Conservation (phyloP, 2,888 invertebrate species). For the Torymus auratus region DNA sequence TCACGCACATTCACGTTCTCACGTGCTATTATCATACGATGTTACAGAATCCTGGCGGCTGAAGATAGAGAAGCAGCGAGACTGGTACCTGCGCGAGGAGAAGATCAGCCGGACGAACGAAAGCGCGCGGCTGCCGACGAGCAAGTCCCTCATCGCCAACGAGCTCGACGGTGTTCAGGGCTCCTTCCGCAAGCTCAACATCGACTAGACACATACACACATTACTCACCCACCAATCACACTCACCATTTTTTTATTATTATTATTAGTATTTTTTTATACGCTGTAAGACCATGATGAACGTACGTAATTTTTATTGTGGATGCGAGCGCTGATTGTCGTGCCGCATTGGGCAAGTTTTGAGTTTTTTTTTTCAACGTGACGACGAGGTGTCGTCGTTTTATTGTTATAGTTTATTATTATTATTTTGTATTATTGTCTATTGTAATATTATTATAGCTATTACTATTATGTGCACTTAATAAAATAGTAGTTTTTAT, state of each 20-base stretch:
- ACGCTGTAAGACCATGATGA: too few species aligned
- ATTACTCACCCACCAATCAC: too few species aligned
- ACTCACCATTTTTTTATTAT: too few species aligned
- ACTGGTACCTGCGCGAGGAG: slow-evolving; percentile 73
- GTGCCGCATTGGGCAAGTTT: background rate
- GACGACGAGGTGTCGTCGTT: background rate
- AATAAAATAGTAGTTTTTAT: slow-evolving; percentile 19
- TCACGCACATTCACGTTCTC: too few species aligned
- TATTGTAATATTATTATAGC: slow-evolving; percentile 6
- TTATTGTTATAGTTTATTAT: slow-evolving; percentile 1
- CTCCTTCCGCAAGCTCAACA: slow-evolving; percentile 72
- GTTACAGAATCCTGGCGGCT: slow-evolving; percentile 69
- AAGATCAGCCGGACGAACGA: slow-evolving; percentile 72
- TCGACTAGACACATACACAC: slow-evolving; percentile 64
- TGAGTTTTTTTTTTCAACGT: background rate
- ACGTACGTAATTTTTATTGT: too few species aligned
- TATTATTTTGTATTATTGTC: slow-evolving; percentile 6
- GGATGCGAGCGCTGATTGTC: background rate
- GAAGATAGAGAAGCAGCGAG: slow-evolving; percentile 71
- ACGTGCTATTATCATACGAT: background rate
- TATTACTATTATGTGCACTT: slow-evolving; percentile 20
- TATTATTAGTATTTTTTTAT: too few species aligned
- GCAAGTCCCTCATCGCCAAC: slow-evolving; percentile 64
- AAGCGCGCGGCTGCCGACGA: slow-evolving; percentile 66
- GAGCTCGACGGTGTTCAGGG: slow-evolving; percentile 72